Evolutionary conservation across 2,113 vertebrate species (phyloP).

Genomic region (Rhabdornis inornatus): DNA sequence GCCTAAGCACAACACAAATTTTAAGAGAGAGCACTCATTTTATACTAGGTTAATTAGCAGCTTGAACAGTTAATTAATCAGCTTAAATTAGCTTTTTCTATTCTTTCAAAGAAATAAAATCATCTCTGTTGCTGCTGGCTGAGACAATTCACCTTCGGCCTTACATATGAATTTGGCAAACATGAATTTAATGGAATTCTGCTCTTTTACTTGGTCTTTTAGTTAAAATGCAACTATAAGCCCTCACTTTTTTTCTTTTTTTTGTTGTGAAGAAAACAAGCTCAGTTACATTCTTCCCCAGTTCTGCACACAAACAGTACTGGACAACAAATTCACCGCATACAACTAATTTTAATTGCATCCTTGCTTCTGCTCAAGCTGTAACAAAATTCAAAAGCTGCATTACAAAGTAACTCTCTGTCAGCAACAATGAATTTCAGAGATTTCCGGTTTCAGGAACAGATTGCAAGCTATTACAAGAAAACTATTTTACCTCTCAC

Average conservation of each 20-base stretch:
- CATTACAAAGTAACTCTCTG: background rate
- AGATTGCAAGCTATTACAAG: background rate
- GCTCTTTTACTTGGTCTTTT: background rate
- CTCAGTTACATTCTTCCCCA: background rate
- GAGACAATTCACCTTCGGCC: background rate
- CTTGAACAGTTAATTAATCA: background rate
- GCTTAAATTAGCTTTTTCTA: background rate
- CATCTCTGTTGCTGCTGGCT: background rate
- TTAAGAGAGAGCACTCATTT: background rate
- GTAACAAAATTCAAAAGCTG: background rate
- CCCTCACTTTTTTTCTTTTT: background rate
- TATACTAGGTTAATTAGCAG: background rate
- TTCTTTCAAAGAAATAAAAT: background rate
- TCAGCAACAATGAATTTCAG: background rate
- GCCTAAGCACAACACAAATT: background rate
- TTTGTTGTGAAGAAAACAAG: background rate
- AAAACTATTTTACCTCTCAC: constrained; percentile 81
- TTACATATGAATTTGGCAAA: background rate
- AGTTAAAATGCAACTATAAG: background rate
- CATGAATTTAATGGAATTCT: background rate
- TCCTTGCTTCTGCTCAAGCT: background rate
- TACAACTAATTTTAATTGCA: background rate
- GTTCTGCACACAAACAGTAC: background rate
- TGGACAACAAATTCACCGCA: background rate
- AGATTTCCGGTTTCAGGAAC: background rate